Conservation (phyloP, 2,113 vertebrate genomes). For the Argyrosomus japonicus region DNA sequence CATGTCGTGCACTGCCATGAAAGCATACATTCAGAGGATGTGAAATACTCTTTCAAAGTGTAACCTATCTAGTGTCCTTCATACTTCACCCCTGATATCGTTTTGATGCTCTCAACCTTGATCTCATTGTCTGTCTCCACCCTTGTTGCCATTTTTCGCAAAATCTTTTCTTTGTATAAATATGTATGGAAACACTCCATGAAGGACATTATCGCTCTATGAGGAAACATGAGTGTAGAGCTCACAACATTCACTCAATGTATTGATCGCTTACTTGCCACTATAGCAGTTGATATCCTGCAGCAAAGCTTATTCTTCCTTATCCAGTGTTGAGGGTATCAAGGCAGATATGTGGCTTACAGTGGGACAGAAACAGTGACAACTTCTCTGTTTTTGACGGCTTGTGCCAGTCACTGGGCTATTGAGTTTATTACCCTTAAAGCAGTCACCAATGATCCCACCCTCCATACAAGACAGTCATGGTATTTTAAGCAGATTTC, state of each 20-base stretch:
- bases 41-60: conserved; percentile 68
- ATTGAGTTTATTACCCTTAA: conserved; percentile 74
- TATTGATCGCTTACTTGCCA: conserved; percentile 43
- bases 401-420: conserved; percentile 65
- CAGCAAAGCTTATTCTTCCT: conserved; percentile 44
- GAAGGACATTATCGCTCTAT: conserved; percentile 48
- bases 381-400: conserved; percentile 65
- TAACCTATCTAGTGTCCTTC: conserved; percentile 79
- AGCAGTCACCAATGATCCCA: conserved; percentile 72
- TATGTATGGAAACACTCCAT: conserved; percentile 37
- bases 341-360: conserved; percentile 51
- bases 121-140: conserved; percentile 71
- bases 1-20: conserved; percentile 50
- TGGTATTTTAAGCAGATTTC: conserved; percentile 80
- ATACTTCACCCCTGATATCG: conserved; percentile 70
- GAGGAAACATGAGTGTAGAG: conserved; percentile 33
- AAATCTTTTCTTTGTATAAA: conserved; percentile 58
- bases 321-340: conserved; percentile 45
- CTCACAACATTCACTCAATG: conserved; percentile 18
- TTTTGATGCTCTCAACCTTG: conserved; percentile 79
- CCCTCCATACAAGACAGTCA: conserved; percentile 69
- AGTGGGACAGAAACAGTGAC: conserved; percentile 55
- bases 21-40: conserved; percentile 44
- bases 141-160: conserved; percentile 57
- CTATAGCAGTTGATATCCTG: conserved; percentile 37